Evolutionary conservation across 2,797 vertebrate genomes (phyloP).

Genomic region (Iguana delicatissima): DNA sequence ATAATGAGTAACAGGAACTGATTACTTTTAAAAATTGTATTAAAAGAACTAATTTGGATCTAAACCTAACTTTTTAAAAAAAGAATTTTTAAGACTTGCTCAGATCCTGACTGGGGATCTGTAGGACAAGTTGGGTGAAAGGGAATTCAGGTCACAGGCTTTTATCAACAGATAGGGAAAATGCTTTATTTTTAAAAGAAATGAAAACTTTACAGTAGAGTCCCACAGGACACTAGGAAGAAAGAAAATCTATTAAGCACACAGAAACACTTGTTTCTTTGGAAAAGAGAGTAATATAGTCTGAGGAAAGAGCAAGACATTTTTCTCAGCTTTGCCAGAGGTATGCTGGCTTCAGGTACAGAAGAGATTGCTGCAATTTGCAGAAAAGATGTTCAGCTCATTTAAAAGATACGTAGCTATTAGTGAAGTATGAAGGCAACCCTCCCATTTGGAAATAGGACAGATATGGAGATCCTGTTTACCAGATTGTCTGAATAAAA

Average conservation of each 20-base stretch:
- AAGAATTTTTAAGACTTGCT: not conserved
- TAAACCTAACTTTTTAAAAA: too few species aligned
- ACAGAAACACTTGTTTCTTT: constrained; percentile 49
- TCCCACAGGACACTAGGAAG: constrained; percentile 39
- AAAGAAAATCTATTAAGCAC: not conserved
- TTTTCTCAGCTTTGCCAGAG: constrained; percentile 50
- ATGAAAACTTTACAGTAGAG: constrained; percentile 53
- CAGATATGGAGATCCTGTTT: not conserved
- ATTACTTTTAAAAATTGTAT: too few species aligned
- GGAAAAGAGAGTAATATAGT: constrained; percentile 32
- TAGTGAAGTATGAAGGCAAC: not conserved
- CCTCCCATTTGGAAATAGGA: not conserved
- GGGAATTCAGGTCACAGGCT: constrained; percentile 42
- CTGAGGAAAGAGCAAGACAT: constrained; percentile 54
- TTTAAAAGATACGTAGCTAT: not conserved
- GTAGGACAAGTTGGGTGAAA: not conserved
- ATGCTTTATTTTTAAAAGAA: constrained; percentile 47
- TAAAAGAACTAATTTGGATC: too few species aligned
- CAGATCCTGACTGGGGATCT: not conserved
- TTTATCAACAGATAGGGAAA: constrained; percentile 28
- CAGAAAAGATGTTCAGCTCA: constrained; percentile 46
- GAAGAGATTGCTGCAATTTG: constrained; percentile 42
- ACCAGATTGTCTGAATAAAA: not conserved
- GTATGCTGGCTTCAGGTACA: constrained; percentile 48
- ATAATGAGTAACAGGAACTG: too few species aligned